Evolutionary conservation across 2,888 invertebrate species (phyloP), one percentile per base, ranked within the genome.

Genomic region (Hirtodrosophila confusa): DNA sequence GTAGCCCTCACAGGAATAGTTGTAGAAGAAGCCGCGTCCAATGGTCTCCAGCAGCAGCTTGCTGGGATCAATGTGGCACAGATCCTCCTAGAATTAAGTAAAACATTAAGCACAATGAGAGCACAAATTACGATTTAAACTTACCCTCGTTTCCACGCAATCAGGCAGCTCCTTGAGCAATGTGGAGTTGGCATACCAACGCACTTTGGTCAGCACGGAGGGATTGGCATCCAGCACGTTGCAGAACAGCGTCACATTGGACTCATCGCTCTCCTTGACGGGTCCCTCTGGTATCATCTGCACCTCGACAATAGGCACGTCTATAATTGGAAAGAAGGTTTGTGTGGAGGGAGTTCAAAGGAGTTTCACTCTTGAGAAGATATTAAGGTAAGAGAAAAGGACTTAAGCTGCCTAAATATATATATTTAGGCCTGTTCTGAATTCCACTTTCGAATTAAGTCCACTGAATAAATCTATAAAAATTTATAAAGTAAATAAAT

Each of bases 1-100:
- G 90, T 94, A 95, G 11, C 98, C 98, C 87, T 95, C 95, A 90
- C 98, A 98, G 0, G 97, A 96, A 92, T 98, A 98, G 92, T 98
- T 98, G 27, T 98, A 98, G 85, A 97, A 96, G 91, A 98, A 97
- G 57, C 95, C 95, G 89, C 97, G 95, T 4, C 95, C 95, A n/a
- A 98, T 96, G 75, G 95, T 95, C 84, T 97, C 96, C 29, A 98
- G 93, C 33, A 97, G 93, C 86, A 98, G 92, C 92, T 96, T 95
- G 75, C 96, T 96, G 0, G 97, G 97, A 90, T 97, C 97, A 84
- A 97, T 95, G 91, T 96, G 96, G 90, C 97, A 97, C 88, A 97
- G 95, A 10, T 95, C 92, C 80, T 93, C 93, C 88, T 90, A 56
- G 1, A 1, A 37, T 27, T 5, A 39, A 4, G 0, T n/a, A 45